Percentiles rank a stretch among this genome's conserved stretches.
Evolutionary conservation across 2,113 vertebrate genomes (phyloP).

Genomic region (Corythornis cristatus): DNA sequence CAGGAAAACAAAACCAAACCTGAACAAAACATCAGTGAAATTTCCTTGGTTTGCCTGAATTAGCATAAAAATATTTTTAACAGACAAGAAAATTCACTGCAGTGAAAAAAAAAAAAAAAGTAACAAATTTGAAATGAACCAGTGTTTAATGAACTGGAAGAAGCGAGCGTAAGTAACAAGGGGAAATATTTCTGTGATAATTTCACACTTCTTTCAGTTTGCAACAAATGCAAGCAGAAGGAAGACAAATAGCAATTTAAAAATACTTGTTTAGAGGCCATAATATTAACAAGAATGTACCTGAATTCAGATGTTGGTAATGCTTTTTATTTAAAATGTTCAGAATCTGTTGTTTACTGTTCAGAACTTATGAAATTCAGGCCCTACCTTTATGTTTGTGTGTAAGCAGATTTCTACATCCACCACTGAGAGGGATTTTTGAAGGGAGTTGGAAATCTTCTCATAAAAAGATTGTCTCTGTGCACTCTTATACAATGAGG

Average conservation of each 20-base stretch:
- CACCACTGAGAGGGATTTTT: background rate
- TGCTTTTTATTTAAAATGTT: background rate
- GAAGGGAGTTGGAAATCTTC: background rate
- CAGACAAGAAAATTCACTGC: background rate
- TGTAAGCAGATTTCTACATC: background rate
- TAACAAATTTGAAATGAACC: background rate
- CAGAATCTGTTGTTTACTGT: background rate
- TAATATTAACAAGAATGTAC: background rate
- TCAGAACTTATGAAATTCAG: background rate
- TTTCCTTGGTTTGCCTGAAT: background rate
- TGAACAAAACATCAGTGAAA: background rate
- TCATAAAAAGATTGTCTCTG: background rate
- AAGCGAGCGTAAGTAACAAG: background rate
- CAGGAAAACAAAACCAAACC: rapidly evolving
- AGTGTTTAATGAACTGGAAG: background rate
- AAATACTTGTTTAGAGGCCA: background rate
- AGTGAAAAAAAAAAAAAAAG: background rate
- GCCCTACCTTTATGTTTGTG: background rate
- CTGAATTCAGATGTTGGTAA: background rate
- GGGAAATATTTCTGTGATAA: background rate
- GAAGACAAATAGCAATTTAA: background rate
- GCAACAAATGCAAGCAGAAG: background rate
- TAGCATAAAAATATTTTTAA: background rate
- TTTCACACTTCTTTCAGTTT: background rate
- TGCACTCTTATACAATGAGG: background rate